These are phyloP conservation scores for Folsomia candida DNA, from an alignment of 2,888 invertebrate species.

Conservation along the genomic window DNA sequence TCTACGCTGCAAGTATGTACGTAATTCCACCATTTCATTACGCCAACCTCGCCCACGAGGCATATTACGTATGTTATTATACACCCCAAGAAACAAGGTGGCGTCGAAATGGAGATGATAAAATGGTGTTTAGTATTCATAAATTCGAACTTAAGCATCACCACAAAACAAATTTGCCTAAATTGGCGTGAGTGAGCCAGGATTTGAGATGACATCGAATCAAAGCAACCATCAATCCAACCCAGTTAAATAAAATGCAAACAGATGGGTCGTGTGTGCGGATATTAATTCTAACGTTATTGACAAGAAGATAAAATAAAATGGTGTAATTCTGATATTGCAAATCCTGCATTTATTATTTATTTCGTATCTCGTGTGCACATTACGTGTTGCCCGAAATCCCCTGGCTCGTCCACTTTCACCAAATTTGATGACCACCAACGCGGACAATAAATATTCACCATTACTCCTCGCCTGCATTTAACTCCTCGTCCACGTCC, in stretches of 20 bases:
- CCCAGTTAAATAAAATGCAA: too few species aligned
- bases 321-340: background rate
- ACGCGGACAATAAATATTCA: background rate
- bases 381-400: too few species aligned
- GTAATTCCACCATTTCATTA: background rate
- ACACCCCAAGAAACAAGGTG: too few species aligned
- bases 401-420: too few species aligned
- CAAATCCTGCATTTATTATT: too few species aligned
- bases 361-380: too few species aligned
- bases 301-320: background rate
- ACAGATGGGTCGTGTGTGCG: too few species aligned
- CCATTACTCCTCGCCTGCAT: too few species aligned
- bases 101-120: background rate
- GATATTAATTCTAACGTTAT: background rate
- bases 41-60: background rate
- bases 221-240: too few species aligned
- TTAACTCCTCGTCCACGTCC: too few species aligned
- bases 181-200: background rate
- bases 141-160: background rate
- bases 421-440: background rate
- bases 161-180: background rate
- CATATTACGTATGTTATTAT: too few species aligned
- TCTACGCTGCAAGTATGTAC: too few species aligned
- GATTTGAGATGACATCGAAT: background rate
- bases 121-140: background rate